phyloP scores from a whole-genome alignment of 2,888 invertebrate genomes.

The Hydriomena furcata region DNA sequence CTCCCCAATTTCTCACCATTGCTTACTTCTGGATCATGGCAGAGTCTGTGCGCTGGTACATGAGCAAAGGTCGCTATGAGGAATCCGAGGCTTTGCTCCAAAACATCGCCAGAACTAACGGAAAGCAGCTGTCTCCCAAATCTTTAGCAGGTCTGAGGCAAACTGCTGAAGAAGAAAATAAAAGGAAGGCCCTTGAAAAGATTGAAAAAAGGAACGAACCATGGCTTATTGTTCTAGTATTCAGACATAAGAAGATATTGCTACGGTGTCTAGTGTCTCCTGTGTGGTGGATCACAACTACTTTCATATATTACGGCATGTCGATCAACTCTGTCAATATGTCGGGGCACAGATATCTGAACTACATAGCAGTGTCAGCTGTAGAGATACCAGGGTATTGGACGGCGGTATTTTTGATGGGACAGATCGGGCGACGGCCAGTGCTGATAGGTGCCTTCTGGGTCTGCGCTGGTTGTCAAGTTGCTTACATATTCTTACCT shows the following conservation, averaged over 20 bases:
- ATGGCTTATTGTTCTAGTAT: conserved; percentile 59
- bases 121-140: conserved; percentile 58
- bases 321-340: conserved; percentile 85
- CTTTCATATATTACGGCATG: conserved; percentile 86
- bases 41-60: conserved; percentile 90
- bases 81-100: conserved; percentile 85
- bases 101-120: conserved; percentile 85
- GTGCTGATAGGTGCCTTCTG: conserved; percentile 83
- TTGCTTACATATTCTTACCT: conserved; percentile 81
- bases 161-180: conserved; percentile 53
- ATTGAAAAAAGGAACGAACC: conserved; percentile 47
- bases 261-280: conserved; percentile 56
- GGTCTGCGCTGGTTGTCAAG: conserved; percentile 82
- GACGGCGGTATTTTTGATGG: conserved; percentile 81
- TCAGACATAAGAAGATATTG: conserved; percentile 54
- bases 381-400: conserved; percentile 88
- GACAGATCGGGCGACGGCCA: conserved; percentile 82
- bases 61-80: conserved; percentile 86
- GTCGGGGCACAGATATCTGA: conserved; percentile 84
- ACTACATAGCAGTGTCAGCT: conserved; percentile 84
- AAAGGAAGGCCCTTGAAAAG: conserved; percentile 40
- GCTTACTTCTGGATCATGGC: conserved; percentile 87
- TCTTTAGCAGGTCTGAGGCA: conserved; percentile 53
- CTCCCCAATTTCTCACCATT: conserved; percentile 86
- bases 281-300: conserved; percentile 85